Conservation (phyloP, 2,888 invertebrate genomes). For the Ditylenchus weischeri region DNA sequence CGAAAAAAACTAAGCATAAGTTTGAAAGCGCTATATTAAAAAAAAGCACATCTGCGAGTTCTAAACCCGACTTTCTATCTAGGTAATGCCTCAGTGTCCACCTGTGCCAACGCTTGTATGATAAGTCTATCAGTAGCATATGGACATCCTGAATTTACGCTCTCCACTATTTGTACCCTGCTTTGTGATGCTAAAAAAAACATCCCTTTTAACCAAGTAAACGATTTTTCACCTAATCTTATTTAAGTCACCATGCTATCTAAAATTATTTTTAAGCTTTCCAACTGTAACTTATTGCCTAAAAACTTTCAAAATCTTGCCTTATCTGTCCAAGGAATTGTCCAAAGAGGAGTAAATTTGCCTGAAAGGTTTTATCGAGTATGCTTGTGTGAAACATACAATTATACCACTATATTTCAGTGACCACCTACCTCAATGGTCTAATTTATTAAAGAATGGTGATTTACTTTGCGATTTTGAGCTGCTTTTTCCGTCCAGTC, state of each 20-base stretch:
- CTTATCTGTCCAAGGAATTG: conserved; percentile 38
- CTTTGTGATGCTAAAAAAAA: conserved; percentile 34
- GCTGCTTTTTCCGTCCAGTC: not conserved
- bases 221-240: not conserved
- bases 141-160: conserved; percentile 68
- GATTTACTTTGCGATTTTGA: conserved; percentile 3
- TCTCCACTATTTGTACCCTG: conserved; percentile 37
- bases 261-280: conserved; percentile 25
- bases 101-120: conserved; percentile 85
- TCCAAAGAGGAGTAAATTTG: conserved; percentile 13
- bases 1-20: no score
- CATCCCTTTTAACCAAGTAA: conserved; percentile 30
- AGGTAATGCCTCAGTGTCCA: conserved; percentile 67
- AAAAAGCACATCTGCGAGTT: no score
- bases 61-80: not conserved
- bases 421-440: conserved; percentile 3
- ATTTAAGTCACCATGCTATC: not conserved
- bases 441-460: conserved; percentile 25
- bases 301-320: conserved; percentile 46
- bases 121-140: conserved; percentile 85
- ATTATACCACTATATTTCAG: not conserved
- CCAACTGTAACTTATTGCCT: conserved; percentile 42
- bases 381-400: not conserved
- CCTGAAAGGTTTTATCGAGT: not conserved
- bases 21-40: no score